These are phyloP conservation scores for Chondrosia reniformis DNA, from an alignment of 37 sponge, comb jelly and placozoan genomes.

Conservation along the genomic window DNA sequence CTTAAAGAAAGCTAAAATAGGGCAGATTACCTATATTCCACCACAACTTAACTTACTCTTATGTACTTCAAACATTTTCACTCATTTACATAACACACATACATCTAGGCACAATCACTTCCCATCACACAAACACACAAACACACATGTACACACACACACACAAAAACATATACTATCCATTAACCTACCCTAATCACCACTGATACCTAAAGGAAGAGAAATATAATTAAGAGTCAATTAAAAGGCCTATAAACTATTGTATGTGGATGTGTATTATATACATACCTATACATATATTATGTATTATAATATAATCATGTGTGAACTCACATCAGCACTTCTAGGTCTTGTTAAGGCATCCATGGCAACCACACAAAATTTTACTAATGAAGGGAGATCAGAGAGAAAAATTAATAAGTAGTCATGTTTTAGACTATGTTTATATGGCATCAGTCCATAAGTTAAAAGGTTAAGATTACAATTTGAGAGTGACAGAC, in stretches of 20 bases:
- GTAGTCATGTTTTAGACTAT: not conserved
- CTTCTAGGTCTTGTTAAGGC: conserved; percentile 22
- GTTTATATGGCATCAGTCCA: too few relatives aligned
- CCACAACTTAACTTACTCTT: too few relatives aligned
- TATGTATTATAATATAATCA: not conserved
- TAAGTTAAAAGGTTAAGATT: too few relatives aligned
- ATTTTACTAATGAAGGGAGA: conserved; percentile 5
- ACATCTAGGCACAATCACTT: not conserved
- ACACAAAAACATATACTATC: not conserved
- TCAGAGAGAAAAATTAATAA: not conserved
- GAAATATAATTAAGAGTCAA: too few relatives aligned
- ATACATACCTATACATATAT: not conserved
- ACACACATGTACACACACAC: not conserved
- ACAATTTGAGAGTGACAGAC: too few relatives aligned
- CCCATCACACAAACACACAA: not conserved
- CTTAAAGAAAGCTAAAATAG: not conserved
- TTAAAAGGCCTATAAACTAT: too few relatives aligned
- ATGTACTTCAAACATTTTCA: too few relatives aligned
- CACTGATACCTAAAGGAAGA: too few relatives aligned
- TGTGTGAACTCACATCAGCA: conserved; percentile 30
- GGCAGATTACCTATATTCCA: too few relatives aligned
- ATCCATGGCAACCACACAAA: conserved; percentile 37
- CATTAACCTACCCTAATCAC: too few relatives aligned
- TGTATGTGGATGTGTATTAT: too few relatives aligned
- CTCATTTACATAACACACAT: not conserved